phyloP scores from a whole-genome alignment of 2,797 vertebrate species.

The Bradypodion pumilum region DNA sequence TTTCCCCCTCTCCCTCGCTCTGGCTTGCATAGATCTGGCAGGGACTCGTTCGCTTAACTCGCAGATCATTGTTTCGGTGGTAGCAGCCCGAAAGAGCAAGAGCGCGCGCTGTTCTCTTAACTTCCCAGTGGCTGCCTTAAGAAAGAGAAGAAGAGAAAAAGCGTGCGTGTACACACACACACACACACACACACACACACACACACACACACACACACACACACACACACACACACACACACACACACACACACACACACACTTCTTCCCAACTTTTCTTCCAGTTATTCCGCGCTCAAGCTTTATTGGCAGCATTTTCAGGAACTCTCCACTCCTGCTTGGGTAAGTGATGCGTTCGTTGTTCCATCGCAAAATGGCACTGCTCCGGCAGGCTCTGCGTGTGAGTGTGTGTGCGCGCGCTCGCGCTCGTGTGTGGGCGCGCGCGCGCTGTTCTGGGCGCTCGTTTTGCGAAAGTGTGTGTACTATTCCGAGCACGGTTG shows the following conservation, averaged over 20 bases:
- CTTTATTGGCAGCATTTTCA: conserved; percentile 69
- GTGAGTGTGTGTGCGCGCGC: background rate
- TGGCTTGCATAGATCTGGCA: conserved; percentile 61
- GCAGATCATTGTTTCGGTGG: conserved; percentile 73
- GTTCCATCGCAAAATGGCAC: conserved; percentile 61
- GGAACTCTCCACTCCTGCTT: conserved; percentile 70
- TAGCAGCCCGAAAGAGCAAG: conserved; percentile 60
- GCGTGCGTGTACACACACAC: too few species aligned
- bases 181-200: too few species aligned
- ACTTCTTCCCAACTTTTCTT: conserved; percentile 63
- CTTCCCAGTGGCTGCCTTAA: conserved; percentile 60
- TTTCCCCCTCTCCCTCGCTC: background rate
- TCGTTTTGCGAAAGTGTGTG: background rate
- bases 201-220: too few species aligned
- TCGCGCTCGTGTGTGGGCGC: background rate
- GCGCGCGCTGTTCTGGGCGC: too few species aligned
- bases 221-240: background rate
- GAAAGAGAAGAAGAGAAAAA: background rate
- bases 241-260: background rate
- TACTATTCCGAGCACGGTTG: conserved; percentile 53
- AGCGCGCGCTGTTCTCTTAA: conserved; percentile 66
- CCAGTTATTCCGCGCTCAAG: conserved; percentile 66
- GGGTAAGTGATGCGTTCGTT: conserved; percentile 75
- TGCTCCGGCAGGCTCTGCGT: conserved; percentile 46
- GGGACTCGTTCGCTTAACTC: conserved; percentile 68